phyloP scores from a whole-genome alignment of 2,113 vertebrate genomes.

The Lagopus leucura region DNA sequence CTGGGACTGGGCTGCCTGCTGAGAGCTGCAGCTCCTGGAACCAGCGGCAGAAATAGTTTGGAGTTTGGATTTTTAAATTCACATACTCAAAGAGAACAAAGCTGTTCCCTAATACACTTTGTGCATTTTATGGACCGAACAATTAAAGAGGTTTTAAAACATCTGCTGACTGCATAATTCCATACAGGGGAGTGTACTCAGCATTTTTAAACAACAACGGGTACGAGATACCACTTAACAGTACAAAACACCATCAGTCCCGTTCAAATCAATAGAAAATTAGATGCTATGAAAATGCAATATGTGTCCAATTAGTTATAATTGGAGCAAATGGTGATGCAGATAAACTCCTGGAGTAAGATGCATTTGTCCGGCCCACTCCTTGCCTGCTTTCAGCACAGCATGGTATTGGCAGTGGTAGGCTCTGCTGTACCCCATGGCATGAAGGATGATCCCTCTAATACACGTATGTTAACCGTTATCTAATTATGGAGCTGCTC shows the following conservation, averaged over 20 bases:
- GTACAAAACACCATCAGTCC: slow-evolving; percentile 67
- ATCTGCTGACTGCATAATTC: slow-evolving; percentile 77
- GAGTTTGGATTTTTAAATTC: background rate
- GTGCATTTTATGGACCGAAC: slow-evolving; percentile 69
- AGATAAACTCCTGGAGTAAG: slow-evolving; percentile 57
- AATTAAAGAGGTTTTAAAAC: slow-evolving; percentile 76
- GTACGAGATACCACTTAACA: slow-evolving; percentile 51
- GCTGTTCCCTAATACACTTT: background rate
- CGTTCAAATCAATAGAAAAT: slow-evolving; percentile 78
- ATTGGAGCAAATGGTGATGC: slow-evolving; percentile 70
- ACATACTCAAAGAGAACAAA: slow-evolving; percentile 6
- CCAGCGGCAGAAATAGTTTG: background rate
- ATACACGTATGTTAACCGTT: slow-evolving; percentile 28
- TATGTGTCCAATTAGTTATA: slow-evolving; percentile 78
- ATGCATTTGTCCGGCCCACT: background rate
- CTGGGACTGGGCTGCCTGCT: background rate
- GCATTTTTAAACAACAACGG: slow-evolving; percentile 71
- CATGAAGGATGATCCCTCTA: slow-evolving; percentile 30
- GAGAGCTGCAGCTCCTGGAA: background rate
- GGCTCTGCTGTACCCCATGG: background rate
- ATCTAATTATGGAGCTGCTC: slow-evolving; percentile 54
- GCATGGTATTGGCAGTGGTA: background rate
- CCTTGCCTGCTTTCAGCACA: background rate
- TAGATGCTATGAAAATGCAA: slow-evolving; percentile 74
- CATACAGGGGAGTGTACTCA: slow-evolving; percentile 67